Conservation (phyloP, 2,797 vertebrate species). For the Smutsia temminckii region DNA sequence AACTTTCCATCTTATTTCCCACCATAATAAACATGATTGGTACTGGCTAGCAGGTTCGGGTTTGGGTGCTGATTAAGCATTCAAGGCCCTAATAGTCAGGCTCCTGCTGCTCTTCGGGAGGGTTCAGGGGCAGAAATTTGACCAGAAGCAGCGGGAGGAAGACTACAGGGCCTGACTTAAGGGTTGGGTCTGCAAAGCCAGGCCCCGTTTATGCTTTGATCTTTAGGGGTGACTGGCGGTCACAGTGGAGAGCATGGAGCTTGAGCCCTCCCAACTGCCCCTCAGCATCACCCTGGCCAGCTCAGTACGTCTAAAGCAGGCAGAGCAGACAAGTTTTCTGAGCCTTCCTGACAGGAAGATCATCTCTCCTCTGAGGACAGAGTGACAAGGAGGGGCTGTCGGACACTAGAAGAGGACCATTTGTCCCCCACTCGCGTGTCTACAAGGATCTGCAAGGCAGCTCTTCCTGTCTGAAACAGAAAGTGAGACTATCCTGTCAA, state of each 20-base stretch:
- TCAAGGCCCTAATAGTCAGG: background rate
- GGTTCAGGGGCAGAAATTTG: background rate
- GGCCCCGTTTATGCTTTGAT: background rate
- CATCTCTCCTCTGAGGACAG: background rate
- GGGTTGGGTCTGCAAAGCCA: background rate
- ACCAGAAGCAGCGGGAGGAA: background rate
- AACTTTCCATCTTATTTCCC: background rate
- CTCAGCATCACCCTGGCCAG: background rate
- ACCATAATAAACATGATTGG: background rate
- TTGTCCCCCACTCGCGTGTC: background rate
- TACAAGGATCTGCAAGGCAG: background rate
- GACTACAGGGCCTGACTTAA: background rate
- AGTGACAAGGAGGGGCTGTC: background rate
- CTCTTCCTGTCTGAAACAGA: conserved; percentile 54
- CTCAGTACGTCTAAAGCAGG: background rate
- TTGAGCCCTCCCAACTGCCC: background rate
- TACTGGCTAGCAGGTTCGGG: no score
- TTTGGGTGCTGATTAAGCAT: background rate
- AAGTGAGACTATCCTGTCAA: background rate
- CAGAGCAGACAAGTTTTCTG: background rate
- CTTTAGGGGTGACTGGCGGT: background rate
- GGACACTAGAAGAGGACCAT: background rate
- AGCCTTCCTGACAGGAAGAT: background rate
- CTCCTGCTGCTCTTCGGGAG: background rate
- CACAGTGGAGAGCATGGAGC: rapidly evolving